Base-by-base conservation (phyloP, 2,888 invertebrate species). In the Polydrusus tereticollis region DNA sequence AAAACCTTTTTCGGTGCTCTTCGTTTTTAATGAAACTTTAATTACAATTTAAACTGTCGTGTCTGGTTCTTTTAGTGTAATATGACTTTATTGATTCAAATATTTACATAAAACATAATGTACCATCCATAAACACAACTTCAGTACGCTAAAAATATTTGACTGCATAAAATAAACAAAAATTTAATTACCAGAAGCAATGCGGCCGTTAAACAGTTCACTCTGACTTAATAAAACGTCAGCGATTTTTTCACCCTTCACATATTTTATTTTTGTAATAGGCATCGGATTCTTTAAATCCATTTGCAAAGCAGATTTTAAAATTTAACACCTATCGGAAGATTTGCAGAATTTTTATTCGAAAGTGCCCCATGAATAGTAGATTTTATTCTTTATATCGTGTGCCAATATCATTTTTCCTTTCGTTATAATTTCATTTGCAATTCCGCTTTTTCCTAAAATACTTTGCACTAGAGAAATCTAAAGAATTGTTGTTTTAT, bases 221-320 rank as follows among this genome's bases (percentile, higher is more conserved):
- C 16, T 29, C 26, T 16, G 29, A 26, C 21, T 47, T 47, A 16
- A 21, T 47, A 12, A 18, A 58, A 18, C 33, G 58, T n/a, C 58
- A 58, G 58, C 10, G 20, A 58, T 36, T 23, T 60, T 43, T 43
- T n/a, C 60, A 60, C 41, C 43, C 60, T 43, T 10, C 43, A 21
- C 26, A 43, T 43, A 43, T 60, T 41, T 60, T 23, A 41, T 52
- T 60, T 18, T 38, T 16, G 43, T 60, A 43, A 60, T 60, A 21
- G 60, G 59, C 38, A 41, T 59, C 41, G 26, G 60, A 59, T 16
- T n/a, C 16, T 41, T 16, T 16, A 41, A 41, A 57, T 0, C 58
- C 33, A 38, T 29, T 58, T 58, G 58, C 58, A 36, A 38, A 58
- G 38, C 58, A 41, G 59, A 60, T 60, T 43, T 45, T 60, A 60